phyloP scores from a whole-genome alignment of 92 coral and sea anemone genomes.

The Muricea muricata region DNA sequence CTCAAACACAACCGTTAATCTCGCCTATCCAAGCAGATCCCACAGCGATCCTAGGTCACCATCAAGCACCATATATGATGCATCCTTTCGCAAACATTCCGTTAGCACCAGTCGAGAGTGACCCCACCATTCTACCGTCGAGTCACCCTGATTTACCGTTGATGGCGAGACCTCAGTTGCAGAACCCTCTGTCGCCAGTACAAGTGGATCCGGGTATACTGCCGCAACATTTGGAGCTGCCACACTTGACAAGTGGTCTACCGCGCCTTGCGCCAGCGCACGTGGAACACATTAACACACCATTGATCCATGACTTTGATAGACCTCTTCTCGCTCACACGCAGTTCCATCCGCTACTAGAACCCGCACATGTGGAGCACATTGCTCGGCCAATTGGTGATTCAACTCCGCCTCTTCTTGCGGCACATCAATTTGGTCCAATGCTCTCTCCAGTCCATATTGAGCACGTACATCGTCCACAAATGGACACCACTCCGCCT shows the following conservation, averaged over 20 bases:
- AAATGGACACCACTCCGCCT: slow-evolving; percentile 15
- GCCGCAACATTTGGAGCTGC: slow-evolving; percentile 38
- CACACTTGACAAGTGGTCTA: slow-evolving; percentile 20
- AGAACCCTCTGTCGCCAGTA: slow-evolving; percentile 33
- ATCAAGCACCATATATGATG: slow-evolving; percentile 54
- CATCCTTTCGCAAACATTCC: slow-evolving; percentile 41
- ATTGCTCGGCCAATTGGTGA: slow-evolving; percentile 29
- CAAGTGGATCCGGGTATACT: slow-evolving; percentile 26
- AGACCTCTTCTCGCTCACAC: slow-evolving; percentile 33
- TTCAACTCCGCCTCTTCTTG: slow-evolving; percentile 42
- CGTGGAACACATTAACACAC: slow-evolving; percentile 25
- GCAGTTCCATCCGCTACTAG: slow-evolving; percentile 33
- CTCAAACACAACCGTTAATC: slow-evolving; percentile 35
- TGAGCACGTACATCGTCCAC: slow-evolving; percentile 23
- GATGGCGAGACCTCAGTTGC: slow-evolving; percentile 41
- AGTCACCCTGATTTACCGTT: slow-evolving; percentile 45
- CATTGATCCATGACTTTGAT: slow-evolving; percentile 28
- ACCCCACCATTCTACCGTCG: slow-evolving; percentile 39
- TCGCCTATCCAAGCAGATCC: slow-evolving; percentile 49
- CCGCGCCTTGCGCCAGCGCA: slow-evolving; percentile 32
- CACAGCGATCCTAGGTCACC: slow-evolving; percentile 41
- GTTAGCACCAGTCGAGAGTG: slow-evolving; percentile 42
- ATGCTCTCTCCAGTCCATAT: slow-evolving; percentile 41
- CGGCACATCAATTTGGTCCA: slow-evolving; percentile 27
- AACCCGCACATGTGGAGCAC: slow-evolving; percentile 44